Evolutionary conservation across 2,888 invertebrate genomes (phyloP), one percentile per base, ranked within the genome.

Genomic region (Himalopsyche tibetana): DNA sequence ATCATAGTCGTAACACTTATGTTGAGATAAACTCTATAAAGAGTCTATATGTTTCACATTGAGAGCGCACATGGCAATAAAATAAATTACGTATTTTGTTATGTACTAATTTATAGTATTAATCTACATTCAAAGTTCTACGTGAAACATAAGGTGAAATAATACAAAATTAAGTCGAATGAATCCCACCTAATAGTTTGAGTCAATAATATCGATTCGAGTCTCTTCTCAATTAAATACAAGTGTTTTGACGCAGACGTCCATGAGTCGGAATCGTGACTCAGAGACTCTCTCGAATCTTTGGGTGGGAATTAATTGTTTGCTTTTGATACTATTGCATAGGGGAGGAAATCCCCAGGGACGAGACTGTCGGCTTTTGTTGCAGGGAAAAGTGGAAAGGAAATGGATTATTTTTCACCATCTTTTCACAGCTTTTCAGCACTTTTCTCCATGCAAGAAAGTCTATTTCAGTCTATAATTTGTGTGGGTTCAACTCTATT

Each of bases 261-360:
- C 38, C 74, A 19, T 36, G 74, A 74, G 74, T 74, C 74, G 74
- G 74, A 74, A 36, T 74, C 74, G 74, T 74, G 74, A 74, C 74
- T 74, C 74, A 74, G 74, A 74, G 74, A 5, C 74, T 36, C 36
- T 74, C 74, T 74, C 74, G 74, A 74, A 74, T 74, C 74, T 74
- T 74, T 74, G 36, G 74, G 74, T 6, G 38, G 74, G 74, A 74
- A 74, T 74, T 74, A 74, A 74, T 74, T 74, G 74, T 74, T 74
- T 74, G 74, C 74, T 38, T 74, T 74, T 74, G 74, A 74, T 74
- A 74, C 74, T 74, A 74, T 74, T 74, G 74, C 74, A 74, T 74
- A 74, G 74, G 74, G 74, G 74, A 74, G 74, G 8, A 51, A 74
- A 74, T 15, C 74, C 74, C 74, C 36, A 4, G 74, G 74, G 74